phyloP scores from a whole-genome alignment of 2,888 invertebrate species.

The Ectemnius cavifrons region DNA sequence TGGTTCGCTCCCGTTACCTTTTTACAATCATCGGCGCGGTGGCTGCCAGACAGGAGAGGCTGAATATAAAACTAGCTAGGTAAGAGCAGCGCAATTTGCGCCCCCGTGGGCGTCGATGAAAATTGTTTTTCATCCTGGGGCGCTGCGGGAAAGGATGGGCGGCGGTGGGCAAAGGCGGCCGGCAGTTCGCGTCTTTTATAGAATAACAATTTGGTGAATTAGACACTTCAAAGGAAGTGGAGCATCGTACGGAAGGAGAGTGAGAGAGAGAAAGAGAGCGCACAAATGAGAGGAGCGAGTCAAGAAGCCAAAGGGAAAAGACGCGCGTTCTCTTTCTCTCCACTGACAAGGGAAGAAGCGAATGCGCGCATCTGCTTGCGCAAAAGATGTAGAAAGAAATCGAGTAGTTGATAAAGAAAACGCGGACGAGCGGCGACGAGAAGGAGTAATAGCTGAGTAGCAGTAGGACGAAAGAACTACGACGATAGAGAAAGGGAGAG shows the following conservation, averaged over 20 bases:
- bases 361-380: not conserved
- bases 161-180: slow-evolving; percentile 31
- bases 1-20: too few relatives aligned
- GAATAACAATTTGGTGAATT: slow-evolving; percentile 75
- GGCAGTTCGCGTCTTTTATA: slow-evolving; percentile 57
- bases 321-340: too few relatives aligned
- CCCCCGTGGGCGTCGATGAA: slow-evolving; percentile 9
- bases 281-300: slow-evolving; percentile 10
- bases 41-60: too few relatives aligned
- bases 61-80: too few relatives aligned
- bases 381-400: slow-evolving; percentile 17
- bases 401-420: slow-evolving; percentile 12
- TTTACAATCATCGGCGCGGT: too few relatives aligned
- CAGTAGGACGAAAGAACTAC: slow-evolving; percentile 9
- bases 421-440: slow-evolving; percentile 13
- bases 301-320: slow-evolving; percentile 6
- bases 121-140: slow-evolving; percentile 44
- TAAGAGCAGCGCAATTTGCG: too few relatives aligned
- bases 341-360: not conserved
- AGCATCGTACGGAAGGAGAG: slow-evolving; percentile 23
- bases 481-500: slow-evolving; percentile 13
- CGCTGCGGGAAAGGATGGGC: slow-evolving; percentile 22
- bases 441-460: not conserved
- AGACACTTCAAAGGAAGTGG: slow-evolving; percentile 66
- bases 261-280: slow-evolving; percentile 42